Base-by-base conservation (phyloP, 2,113 vertebrate species). In the Epinephelus cyanopodus region DNA sequence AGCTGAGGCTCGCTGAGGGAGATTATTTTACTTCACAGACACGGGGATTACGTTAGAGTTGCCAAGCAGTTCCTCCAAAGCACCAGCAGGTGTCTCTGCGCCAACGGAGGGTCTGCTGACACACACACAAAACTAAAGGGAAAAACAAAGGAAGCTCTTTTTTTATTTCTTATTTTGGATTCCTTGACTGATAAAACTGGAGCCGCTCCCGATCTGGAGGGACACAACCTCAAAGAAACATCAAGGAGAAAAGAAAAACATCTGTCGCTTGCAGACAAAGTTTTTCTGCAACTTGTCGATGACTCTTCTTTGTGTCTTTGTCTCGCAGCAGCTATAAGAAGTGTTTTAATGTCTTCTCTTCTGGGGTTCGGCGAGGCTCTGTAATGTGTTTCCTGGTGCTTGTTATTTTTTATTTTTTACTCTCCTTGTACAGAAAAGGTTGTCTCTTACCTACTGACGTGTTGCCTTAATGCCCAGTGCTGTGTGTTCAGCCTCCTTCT, bases 391-490 rank as follows among this genome's bases (percentile, higher is more conserved):
- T 69, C 69, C 67, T 77, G 79, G 86, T 83, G 77, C 74, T 89
- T 70, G 67, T 63, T 79, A 45, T 11, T 18, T 48, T 27, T 65
- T 48, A 6, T 76, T 56, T 78, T 75, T 72, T 52, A 48, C 42
- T 88, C 77, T 79, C 53, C 74, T 80, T 87, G 66, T 90, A 90
- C 70, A 81, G 72, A 83, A 85, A 79, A 65, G 71, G 64, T 88
- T 82, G 72, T 82, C 71, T 87, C 84, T 87, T 71, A 66, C 74
- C 77, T 87, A 81, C 79, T 86, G 78, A 90, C 88, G 67, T 76
- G 73, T 91, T 93, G 95, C 93, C 92, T 95, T 95, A 95, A 94
- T 66, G 76, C 86, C 85, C 69, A 1, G 78, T 75, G 82, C 90
- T 74, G 93, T 91, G 81, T 71, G 63, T 89, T 89, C 69, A 60